phyloP scores from a whole-genome alignment of 1,140 invertebrate genomes.

The Rhizoglyphus robini region DNA sequence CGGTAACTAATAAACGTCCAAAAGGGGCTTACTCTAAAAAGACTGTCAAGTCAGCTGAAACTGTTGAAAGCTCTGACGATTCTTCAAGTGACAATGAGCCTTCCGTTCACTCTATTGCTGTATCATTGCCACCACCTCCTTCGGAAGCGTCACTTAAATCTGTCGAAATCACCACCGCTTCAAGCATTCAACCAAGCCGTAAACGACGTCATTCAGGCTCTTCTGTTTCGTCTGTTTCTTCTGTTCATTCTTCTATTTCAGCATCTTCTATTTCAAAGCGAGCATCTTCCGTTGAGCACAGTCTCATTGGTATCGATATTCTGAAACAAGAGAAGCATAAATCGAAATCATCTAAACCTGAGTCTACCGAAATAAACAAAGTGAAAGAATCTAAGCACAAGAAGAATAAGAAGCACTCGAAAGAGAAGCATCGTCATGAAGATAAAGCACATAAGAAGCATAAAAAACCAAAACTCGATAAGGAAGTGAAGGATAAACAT shows the following conservation, averaged over 20 bases:
- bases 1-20: neutral
- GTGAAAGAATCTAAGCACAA: conserved; percentile 24
- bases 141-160: too few species aligned
- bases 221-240: neutral
- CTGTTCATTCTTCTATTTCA: neutral
- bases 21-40: neutral
- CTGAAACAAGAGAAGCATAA: neutral
- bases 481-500: conserved; percentile 22
- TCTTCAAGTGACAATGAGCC: conserved; percentile 3
- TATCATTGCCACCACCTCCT: conserved; percentile 69
- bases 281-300: too few species aligned
- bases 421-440: conserved; percentile 4
- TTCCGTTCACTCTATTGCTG: neutral
- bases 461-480: conserved; percentile 22
- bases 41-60: neutral
- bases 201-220: neutral
- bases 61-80: conserved; percentile 1
- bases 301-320: too few species aligned
- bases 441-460: conserved; percentile 14
- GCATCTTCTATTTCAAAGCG: neutral
- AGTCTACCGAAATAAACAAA: neutral
- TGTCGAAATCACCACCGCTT: too few species aligned
- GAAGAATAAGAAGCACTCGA: conserved; percentile 27
- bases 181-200: too few species aligned
- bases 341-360: neutral